These are phyloP conservation scores for Shargacucullia verbasci DNA, from an alignment of 2,888 invertebrate genomes.

Conservation along the genomic window DNA sequence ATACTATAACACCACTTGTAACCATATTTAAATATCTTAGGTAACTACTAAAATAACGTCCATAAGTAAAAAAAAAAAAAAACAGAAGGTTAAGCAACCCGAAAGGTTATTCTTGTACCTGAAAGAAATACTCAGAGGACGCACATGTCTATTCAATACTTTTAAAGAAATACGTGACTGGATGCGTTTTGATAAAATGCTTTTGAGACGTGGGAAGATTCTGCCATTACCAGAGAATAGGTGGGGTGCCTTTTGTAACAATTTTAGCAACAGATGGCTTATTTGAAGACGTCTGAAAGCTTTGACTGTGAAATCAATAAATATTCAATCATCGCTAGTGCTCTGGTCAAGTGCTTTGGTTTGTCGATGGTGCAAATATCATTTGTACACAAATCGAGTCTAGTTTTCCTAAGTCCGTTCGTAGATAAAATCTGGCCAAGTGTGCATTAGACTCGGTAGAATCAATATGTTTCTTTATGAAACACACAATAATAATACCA, in stretches of 20 bases:
- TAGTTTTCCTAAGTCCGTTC: no score
- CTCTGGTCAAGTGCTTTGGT: conserved; percentile 3
- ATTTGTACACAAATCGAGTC: no score
- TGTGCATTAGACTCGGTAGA: not conserved
- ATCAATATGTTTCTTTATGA: no score
- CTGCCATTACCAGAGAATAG: conserved; percentile 3
- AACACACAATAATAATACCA: no score
- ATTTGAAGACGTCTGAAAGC: conserved; percentile 9
- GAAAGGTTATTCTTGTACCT: conserved; percentile 52
- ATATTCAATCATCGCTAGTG: no score
- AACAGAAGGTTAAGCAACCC: conserved; percentile 13
- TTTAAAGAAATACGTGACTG: conserved; percentile 53
- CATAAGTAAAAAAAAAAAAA: conserved; percentile 11
- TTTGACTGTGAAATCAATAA: conserved; percentile 16
- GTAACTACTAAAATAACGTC: conserved; percentile 7
- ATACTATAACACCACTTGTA: no score
- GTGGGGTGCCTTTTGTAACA: not conserved
- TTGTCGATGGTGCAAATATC: no score
- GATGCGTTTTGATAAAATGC: conserved; percentile 42
- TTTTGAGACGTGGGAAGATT: conserved; percentile 36
- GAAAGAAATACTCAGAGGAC: conserved; percentile 39
- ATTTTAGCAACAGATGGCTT: not conserved
- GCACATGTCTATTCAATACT: conserved; percentile 43
- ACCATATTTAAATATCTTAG: no score
- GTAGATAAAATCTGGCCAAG: no score